Evolutionary conservation across 2,888 invertebrate species (phyloP).

Genomic region (Eilema depressum): DNA sequence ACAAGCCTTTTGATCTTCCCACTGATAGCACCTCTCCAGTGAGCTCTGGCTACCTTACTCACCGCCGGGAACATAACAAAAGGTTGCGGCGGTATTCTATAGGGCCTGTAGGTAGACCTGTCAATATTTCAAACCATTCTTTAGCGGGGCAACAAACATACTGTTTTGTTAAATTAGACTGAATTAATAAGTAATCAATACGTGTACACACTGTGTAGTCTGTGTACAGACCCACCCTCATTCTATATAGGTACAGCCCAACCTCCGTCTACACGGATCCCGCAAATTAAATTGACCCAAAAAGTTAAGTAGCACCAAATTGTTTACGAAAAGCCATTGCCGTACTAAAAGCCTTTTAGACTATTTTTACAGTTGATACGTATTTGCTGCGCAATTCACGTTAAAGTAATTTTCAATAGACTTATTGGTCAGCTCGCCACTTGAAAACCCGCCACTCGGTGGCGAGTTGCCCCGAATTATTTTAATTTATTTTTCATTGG

Average conservation of each 20-base stretch:
- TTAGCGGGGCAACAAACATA: no score
- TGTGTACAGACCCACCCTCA: neutral
- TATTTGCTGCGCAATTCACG: neutral
- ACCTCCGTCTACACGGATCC: constrained; percentile 9
- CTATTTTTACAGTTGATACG: constrained; percentile 18
- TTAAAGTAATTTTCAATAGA: neutral
- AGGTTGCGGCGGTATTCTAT: no score
- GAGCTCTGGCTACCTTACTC: no score
- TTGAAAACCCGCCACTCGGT: no score
- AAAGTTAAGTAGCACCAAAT: constrained; percentile 17
- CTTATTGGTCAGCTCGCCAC: no score
- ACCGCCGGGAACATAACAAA: no score
- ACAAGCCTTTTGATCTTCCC: no score
- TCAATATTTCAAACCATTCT: no score
- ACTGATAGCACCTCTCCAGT: no score
- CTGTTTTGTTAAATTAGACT: neutral
- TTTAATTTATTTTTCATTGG: no score
- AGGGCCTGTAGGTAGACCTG: no score
- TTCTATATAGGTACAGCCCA: neutral
- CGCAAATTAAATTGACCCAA: constrained; percentile 17
- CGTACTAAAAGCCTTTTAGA: constrained; percentile 24
- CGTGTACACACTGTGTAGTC: neutral
- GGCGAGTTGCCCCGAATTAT: no score
- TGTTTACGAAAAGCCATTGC: constrained; percentile 14
- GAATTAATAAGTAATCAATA: neutral